Evolutionary conservation across 2,888 invertebrate species (phyloP).

Genomic region (Drosophila ezoana): DNA sequence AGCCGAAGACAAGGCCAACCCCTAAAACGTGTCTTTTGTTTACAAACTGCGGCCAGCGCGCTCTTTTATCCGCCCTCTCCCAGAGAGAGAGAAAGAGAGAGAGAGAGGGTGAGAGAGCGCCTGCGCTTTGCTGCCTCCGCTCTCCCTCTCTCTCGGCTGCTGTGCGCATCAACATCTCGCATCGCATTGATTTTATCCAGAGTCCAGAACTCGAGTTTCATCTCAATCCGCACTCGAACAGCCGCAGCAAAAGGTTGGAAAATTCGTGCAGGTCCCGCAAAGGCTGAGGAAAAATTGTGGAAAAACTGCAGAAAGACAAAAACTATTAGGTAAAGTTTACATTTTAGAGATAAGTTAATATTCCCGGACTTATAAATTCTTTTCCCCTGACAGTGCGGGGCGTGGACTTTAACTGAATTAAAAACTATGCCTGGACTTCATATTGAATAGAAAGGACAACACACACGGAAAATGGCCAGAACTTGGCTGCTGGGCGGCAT

Average conservation of each 20-base stretch:
- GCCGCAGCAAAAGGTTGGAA: slow-evolving; percentile 54
- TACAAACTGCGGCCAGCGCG: slow-evolving; percentile 50
- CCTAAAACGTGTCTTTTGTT: slow-evolving; percentile 53
- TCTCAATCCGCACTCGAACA: slow-evolving; percentile 77
- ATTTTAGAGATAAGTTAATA: not conserved
- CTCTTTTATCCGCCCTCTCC: slow-evolving; percentile 50
- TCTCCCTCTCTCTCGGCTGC: slow-evolving; percentile 58
- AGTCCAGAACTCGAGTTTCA: slow-evolving; percentile 64
- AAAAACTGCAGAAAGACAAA: slow-evolving; percentile 26
- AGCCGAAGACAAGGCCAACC: slow-evolving; percentile 53
- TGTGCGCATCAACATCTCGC: slow-evolving; percentile 63
- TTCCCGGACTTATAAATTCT: not conserved
- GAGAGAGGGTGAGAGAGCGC: not conserved
- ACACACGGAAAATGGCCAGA: slow-evolving; percentile 47
- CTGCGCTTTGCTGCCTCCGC: slow-evolving; percentile 19
- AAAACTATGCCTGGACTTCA: slow-evolving; percentile 43
- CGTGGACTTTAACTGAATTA: slow-evolving; percentile 29
- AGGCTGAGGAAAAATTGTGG: slow-evolving; percentile 22
- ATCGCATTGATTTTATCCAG: slow-evolving; percentile 78
- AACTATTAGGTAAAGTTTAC: slow-evolving; percentile 43
- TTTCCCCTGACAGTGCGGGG: slow-evolving; percentile 9
- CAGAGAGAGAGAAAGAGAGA: not conserved
- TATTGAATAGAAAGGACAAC: slow-evolving; percentile 31
- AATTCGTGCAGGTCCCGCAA: slow-evolving; percentile 30
- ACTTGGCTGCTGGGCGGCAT: slow-evolving; percentile 57